Percentiles rank a stretch among this genome's conserved stretches.
phyloP scores from a whole-genome alignment of 2,888 invertebrate species.

The Mythimna loreyi region DNA sequence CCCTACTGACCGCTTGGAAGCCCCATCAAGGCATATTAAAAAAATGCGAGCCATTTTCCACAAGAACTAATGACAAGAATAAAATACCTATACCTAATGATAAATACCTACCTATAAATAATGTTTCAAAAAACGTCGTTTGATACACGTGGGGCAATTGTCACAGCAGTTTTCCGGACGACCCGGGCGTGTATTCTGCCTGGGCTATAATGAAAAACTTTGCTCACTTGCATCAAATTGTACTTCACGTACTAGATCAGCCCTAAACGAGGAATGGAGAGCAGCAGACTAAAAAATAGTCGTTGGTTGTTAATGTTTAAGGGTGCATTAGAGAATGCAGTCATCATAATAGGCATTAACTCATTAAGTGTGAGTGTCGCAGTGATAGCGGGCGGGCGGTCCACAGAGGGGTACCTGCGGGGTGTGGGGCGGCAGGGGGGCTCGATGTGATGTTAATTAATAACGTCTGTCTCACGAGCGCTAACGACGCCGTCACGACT shows the following conservation, averaged over 20 bases:
- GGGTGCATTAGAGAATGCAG: constrained; percentile 33
- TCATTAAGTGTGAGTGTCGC: constrained; percentile 44
- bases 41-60: no score
- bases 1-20: no score
- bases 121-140: no score
- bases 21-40: no score
- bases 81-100: no score
- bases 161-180: no score
- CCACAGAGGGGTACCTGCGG: constrained; percentile 46
- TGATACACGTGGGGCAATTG: no score
- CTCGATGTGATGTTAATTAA: constrained; percentile 88
- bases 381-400: constrained; percentile 55
- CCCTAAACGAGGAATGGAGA: neutral
- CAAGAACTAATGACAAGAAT: no score
- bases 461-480: constrained; percentile 89
- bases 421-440: constrained; percentile 60
- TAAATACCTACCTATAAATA: no score
- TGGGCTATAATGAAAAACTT: no score
- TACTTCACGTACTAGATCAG: neutral
- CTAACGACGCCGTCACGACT: constrained; percentile 89
- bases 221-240: no score
- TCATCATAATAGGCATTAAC: constrained; percentile 35
- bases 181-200: no score
- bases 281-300: neutral
- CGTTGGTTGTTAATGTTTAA: neutral